These are phyloP conservation scores for Mechanitis messenoides DNA, from an alignment of 2,888 invertebrate species.

Conservation along the genomic window DNA sequence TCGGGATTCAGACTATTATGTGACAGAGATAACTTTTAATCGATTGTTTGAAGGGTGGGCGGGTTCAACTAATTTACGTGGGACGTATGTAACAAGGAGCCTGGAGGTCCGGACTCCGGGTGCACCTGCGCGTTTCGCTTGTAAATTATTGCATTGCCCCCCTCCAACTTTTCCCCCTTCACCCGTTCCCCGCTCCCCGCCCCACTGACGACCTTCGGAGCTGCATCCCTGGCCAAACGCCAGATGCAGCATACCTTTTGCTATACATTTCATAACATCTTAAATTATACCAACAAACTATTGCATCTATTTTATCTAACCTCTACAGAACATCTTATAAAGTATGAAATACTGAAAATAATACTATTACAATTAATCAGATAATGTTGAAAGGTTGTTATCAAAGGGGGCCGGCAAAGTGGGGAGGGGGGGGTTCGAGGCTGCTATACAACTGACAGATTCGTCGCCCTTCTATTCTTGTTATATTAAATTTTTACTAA, in stretches of 20 bases:
- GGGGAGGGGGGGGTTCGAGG: slow-evolving; percentile 34
- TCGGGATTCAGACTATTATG: slow-evolving; percentile 2
- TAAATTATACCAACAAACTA: slow-evolving; percentile 34
- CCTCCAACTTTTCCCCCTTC: slow-evolving; percentile 19
- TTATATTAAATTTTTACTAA: slow-evolving; percentile 8
- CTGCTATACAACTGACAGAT: slow-evolving; percentile 28
- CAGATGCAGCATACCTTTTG: slow-evolving; percentile 45
- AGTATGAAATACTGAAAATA: slow-evolving; percentile 9
- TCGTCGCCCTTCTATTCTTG: slow-evolving; percentile 18
- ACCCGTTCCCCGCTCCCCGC: slow-evolving; percentile 26
- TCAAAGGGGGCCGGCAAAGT: slow-evolving; percentile 34
- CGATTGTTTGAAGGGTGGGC: slow-evolving; percentile 19
- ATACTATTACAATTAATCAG: slow-evolving; percentile 25
- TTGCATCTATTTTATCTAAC: slow-evolving; percentile 10
- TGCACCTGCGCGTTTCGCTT: slow-evolving; percentile 63
- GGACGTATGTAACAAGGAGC: slow-evolving; percentile 23
- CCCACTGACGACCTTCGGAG: slow-evolving; percentile 52
- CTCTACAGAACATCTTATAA: background rate
- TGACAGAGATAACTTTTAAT: slow-evolving; percentile 12
- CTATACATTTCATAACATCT: slow-evolving; percentile 32
- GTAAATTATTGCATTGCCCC: slow-evolving; percentile 48
- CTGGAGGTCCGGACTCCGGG: slow-evolving; percentile 51
- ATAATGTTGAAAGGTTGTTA: slow-evolving; percentile 31
- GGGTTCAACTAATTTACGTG: slow-evolving; percentile 23
- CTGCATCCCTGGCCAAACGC: slow-evolving; percentile 66